These are phyloP conservation scores for Lepus americanus DNA, from an alignment of 2,113 vertebrate species.

Conservation along the genomic window DNA sequence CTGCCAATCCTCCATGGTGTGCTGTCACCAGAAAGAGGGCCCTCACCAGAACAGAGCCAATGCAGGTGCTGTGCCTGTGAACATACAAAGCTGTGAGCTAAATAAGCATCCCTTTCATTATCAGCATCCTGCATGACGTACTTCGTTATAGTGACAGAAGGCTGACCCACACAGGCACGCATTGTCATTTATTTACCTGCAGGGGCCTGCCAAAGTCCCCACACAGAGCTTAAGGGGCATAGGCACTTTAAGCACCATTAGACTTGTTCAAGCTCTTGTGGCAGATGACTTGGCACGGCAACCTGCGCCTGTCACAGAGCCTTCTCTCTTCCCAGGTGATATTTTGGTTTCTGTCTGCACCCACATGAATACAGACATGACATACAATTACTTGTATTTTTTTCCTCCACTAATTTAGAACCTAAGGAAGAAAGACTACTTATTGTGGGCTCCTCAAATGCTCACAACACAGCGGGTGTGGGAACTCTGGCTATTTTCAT, in stretches of 20 bases:
- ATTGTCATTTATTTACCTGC: neutral
- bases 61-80: too few species aligned
- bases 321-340: neutral
- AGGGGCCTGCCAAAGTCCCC: too few species aligned
- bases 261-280: too few species aligned
- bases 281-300: neutral
- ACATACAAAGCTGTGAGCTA: too few species aligned
- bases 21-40: too few species aligned
- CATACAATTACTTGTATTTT: neutral
- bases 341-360: conserved; percentile 21
- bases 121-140: too few species aligned
- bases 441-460: neutral
- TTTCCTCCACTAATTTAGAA: conserved; percentile 45
- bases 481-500: neutral
- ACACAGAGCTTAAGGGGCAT: neutral
- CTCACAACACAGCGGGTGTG: neutral
- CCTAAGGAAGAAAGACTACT: neutral
- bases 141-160: too few species aligned
- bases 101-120: too few species aligned
- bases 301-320: neutral
- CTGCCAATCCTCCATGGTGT: too few species aligned
- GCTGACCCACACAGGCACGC: too few species aligned
- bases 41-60: too few species aligned
- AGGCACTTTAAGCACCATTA: neutral
- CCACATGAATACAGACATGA: neutral